These are phyloP conservation scores for Callorhinus ursinus DNA, from an alignment of 2,113 vertebrate species.

Conservation along the genomic window DNA sequence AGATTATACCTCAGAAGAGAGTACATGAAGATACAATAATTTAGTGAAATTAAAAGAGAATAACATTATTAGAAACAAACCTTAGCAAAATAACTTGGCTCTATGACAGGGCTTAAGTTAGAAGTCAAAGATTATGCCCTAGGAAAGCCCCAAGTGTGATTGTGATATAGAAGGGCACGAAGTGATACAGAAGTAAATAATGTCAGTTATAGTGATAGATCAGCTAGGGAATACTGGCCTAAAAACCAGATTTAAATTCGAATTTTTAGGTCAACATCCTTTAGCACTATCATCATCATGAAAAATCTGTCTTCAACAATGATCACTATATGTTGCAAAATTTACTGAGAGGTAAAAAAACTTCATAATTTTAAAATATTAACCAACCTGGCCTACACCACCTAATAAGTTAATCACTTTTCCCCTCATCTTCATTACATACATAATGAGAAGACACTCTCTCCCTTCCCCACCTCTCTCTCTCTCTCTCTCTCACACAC, in stretches of 20 bases:
- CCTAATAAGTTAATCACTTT: constrained; percentile 8
- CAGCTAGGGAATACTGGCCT: not conserved
- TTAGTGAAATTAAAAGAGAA: constrained; percentile 25
- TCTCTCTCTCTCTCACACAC: not conserved
- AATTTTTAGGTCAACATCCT: constrained; percentile 6
- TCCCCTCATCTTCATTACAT: constrained; percentile 31
- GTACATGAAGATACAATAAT: not conserved
- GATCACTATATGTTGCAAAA: not conserved
- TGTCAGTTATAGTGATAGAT: not conserved
- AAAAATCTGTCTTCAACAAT: constrained; percentile 44
- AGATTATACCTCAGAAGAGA: constrained; percentile 7
- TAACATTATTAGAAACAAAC: constrained; percentile 13
- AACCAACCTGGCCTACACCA: not conserved
- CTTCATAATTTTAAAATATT: constrained; percentile 35
- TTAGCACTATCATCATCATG: not conserved
- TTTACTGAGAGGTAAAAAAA: constrained; percentile 6
- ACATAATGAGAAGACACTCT: not conserved
- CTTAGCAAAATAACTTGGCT: constrained; percentile 45
- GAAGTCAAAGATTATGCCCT: constrained; percentile 11
- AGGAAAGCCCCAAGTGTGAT: not conserved
- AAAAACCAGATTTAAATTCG: constrained; percentile 29
- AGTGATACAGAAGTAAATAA: not conserved
- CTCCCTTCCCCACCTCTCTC: not conserved
- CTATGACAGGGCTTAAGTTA: not conserved
- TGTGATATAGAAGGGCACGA: not conserved